Conservation (phyloP, 2,888 invertebrate species). For the Catocala nupta region DNA sequence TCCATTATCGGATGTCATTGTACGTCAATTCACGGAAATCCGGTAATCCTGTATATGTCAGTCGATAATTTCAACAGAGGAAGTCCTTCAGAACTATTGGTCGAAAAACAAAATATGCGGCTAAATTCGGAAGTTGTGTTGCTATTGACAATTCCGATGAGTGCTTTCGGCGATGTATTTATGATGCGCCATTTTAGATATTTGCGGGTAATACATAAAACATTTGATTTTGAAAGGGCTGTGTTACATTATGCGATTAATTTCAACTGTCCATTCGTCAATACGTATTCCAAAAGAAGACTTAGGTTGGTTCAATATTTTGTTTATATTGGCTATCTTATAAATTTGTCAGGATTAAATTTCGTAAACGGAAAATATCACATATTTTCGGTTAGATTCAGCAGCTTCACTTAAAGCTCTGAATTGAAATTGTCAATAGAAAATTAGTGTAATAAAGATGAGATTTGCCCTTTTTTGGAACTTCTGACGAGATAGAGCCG, state of each 20-base stretch:
- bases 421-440: no score
- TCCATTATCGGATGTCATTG: slow-evolving; percentile 59
- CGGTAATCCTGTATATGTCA: slow-evolving; percentile 23
- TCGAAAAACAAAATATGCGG: slow-evolving; percentile 51
- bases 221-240: slow-evolving; percentile 44
- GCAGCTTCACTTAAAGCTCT: no score
- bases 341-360: neutral
- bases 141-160: slow-evolving; percentile 74
- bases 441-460: no score
- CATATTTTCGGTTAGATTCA: no score
- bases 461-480: no score
- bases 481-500: no score
- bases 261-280: slow-evolving; percentile 9
- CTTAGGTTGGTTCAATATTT: neutral
- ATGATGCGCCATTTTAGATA: slow-evolving; percentile 45
- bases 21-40: slow-evolving; percentile 48
- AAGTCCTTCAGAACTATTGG: slow-evolving; percentile 15
- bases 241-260: slow-evolving; percentile 25
- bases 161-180: slow-evolving; percentile 34
- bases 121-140: slow-evolving; percentile 60
- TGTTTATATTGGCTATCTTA: neutral
- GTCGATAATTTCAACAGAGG: slow-evolving; percentile 12
- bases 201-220: slow-evolving; percentile 57
- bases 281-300: slow-evolving; percentile 11
- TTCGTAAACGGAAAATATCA: no score